Evolutionary conservation across 2,797 vertebrate genomes (phyloP).

Genomic region (Pempheris klunzingeri): DNA sequence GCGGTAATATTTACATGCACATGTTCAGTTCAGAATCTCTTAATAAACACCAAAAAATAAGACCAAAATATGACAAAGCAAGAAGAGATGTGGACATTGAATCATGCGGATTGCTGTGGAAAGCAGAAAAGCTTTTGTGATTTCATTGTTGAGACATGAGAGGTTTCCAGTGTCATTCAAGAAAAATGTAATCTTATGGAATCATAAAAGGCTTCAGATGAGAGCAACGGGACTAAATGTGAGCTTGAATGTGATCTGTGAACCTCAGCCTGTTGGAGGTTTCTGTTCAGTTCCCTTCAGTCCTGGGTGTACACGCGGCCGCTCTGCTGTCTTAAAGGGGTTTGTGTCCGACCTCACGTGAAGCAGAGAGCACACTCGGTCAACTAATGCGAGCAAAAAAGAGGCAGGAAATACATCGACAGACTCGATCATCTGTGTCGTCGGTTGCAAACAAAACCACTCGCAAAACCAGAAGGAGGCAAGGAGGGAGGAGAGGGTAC

Average conservation of each 20-base stretch:
- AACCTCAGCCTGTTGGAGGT: not conserved
- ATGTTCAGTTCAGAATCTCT: conserved; percentile 28
- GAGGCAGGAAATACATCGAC: conserved; percentile 37
- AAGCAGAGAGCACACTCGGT: not conserved
- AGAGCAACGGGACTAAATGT: conserved; percentile 1
- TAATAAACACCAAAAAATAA: conserved; percentile 10
- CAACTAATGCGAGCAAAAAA: not conserved
- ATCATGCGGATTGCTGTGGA: not conserved
- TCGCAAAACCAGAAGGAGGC: conserved; percentile 20
- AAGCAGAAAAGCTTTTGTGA: not conserved
- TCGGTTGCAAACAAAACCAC: conserved; percentile 35
- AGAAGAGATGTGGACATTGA: not conserved
- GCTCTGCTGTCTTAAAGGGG: not conserved
- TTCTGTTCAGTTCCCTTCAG: not conserved
- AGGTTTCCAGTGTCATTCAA: not conserved
- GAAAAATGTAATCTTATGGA: conserved; percentile 1
- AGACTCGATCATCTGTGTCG: conserved; percentile 39
- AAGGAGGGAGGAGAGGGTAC: conserved; percentile 14
- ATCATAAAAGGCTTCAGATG: conserved; percentile 10
- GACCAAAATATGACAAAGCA: not conserved
- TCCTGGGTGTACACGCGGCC: too few species aligned
- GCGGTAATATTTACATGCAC: conserved; percentile 44
- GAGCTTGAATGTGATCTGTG: not conserved
- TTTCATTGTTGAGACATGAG: not conserved
- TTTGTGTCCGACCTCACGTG: too few species aligned